A percentile compares a stretch with the other conserved stretches of the same genome.
Evolutionary conservation across 2,113 vertebrate genomes (phyloP).

Genomic region (Kobus ellipsiprymnus): DNA sequence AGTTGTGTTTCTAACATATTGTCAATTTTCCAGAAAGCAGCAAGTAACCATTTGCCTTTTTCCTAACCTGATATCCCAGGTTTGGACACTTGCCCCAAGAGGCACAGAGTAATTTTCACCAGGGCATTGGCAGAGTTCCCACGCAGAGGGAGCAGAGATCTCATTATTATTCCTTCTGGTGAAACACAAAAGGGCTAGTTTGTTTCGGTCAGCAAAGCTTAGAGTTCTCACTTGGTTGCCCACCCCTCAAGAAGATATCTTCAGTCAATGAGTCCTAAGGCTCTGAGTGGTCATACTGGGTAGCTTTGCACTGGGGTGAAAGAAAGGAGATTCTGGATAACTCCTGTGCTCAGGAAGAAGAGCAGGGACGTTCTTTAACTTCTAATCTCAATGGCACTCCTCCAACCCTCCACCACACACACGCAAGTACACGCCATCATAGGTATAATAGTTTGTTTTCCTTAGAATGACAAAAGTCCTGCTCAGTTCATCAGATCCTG

Average conservation of each 20-base stretch:
- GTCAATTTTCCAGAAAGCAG: neutral
- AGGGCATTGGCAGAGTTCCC: neutral
- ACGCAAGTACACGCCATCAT: neutral
- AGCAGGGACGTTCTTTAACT: neutral
- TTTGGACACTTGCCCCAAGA: neutral
- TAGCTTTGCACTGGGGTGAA: neutral
- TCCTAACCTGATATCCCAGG: neutral
- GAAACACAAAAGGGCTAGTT: neutral
- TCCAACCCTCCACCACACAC: neutral
- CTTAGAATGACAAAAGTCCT: neutral
- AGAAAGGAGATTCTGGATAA: neutral
- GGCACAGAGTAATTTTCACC: neutral
- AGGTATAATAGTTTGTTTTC: neutral
- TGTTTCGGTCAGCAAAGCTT: neutral
- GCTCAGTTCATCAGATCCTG: neutral
- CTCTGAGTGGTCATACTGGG: neutral
- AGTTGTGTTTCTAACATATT: neutral
- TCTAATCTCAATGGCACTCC: neutral
- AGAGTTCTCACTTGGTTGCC: neutral
- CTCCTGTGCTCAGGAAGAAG: neutral
- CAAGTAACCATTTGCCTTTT: neutral
- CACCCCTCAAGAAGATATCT: neutral
- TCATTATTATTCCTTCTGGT: neutral
- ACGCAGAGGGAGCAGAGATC: fast-evolving
- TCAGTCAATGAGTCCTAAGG: neutral